Evolutionary conservation across 2,888 invertebrate species (phyloP).

Genomic region (Oscheius sp.): DNA sequence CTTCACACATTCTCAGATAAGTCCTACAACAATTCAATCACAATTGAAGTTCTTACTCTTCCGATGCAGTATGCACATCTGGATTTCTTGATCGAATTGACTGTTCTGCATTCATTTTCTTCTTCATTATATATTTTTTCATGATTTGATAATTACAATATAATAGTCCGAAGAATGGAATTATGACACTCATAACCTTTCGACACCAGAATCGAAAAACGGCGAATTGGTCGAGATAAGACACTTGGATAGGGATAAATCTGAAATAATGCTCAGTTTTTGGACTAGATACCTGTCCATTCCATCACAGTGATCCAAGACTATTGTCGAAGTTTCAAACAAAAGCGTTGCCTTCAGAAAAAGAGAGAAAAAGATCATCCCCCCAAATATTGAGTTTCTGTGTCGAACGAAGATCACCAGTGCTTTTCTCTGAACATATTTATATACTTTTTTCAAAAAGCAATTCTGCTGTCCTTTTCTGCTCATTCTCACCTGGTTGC

Average conservation of each 20-base stretch:
- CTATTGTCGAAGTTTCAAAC: slow-evolving; percentile 47
- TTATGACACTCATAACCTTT: slow-evolving; percentile 46
- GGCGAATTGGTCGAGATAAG: slow-evolving; percentile 15
- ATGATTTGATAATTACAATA: slow-evolving; percentile 58
- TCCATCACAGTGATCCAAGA: slow-evolving; percentile 37
- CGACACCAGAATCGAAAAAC: slow-evolving; percentile 28
- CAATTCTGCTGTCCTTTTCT: background rate
- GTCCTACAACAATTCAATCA: slow-evolving; percentile 24
- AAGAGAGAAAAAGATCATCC: slow-evolving; percentile 47
- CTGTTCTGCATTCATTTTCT: slow-evolving; percentile 28
- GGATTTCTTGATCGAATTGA: slow-evolving; percentile 29
- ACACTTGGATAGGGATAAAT: slow-evolving; percentile 26
- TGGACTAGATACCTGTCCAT: slow-evolving; percentile 38
- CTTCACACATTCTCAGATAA: slow-evolving; percentile 41
- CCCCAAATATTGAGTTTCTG: slow-evolving; percentile 45
- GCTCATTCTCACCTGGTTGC: slow-evolving; percentile 21
- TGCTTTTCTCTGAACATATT: slow-evolving; percentile 29
- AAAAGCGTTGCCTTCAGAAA: slow-evolving; percentile 56
- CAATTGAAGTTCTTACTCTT: slow-evolving; percentile 19
- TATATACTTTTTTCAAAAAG: background rate
- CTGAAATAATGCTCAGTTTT: slow-evolving; percentile 3
- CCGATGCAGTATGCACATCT: slow-evolving; percentile 9
- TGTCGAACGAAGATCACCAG: slow-evolving; percentile 56
- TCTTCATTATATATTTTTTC: slow-evolving; percentile 38
- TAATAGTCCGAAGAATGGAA: slow-evolving; percentile 56